Evolutionary conservation across 2,113 vertebrate genomes (phyloP).

Genomic region (Diphyllodes magnificus): DNA sequence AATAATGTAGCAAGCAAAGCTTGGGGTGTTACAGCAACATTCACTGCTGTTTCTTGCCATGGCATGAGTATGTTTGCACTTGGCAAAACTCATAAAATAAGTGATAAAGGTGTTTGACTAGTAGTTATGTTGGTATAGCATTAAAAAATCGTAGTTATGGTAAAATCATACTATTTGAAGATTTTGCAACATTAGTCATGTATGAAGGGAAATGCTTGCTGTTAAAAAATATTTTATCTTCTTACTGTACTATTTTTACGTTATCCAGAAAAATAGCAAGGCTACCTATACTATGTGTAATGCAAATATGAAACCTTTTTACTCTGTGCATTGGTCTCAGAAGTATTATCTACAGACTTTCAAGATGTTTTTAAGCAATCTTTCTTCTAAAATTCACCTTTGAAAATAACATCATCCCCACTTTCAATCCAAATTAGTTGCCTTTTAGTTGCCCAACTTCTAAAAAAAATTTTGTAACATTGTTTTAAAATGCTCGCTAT

Average conservation of each 20-base stretch:
- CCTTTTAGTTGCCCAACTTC: neutral
- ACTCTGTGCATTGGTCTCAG: neutral
- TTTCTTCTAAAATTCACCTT: neutral
- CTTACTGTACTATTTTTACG: slow-evolving; percentile 35
- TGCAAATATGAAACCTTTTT: slow-evolving; percentile 53
- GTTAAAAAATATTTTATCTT: neutral
- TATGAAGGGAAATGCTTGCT: neutral
- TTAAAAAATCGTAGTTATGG: neutral
- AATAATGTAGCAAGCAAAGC: neutral
- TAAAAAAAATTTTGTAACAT: neutral
- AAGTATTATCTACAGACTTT: neutral
- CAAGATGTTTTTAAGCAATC: neutral
- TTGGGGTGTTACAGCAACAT: neutral
- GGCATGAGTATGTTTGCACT: neutral
- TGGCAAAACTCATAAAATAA: neutral
- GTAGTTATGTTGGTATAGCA: neutral
- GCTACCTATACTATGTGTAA: slow-evolving; percentile 35
- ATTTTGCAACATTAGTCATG: neutral
- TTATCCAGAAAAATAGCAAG: slow-evolving; percentile 51
- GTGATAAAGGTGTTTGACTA: neutral
- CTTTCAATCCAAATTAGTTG: neutral
- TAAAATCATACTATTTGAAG: neutral
- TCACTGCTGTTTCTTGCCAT: neutral
- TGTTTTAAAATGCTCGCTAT: neutral
- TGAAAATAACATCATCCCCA: neutral